Evolutionary conservation across 2,113 vertebrate genomes (phyloP).

Genomic region (Pteronura brasiliensis): DNA sequence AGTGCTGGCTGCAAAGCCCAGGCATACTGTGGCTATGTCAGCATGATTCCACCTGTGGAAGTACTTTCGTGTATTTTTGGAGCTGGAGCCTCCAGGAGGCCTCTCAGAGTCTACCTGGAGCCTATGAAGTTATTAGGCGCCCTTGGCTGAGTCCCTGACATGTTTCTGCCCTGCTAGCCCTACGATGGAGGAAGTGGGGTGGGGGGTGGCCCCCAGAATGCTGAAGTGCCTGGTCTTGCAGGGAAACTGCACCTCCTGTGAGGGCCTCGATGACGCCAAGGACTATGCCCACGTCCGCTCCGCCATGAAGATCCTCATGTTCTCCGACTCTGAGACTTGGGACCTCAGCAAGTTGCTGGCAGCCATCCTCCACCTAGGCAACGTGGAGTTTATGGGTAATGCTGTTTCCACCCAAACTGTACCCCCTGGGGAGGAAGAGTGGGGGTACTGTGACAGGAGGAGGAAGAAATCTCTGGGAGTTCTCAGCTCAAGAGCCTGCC

Average conservation of each 20-base stretch:
- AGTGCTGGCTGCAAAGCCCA: not conserved
- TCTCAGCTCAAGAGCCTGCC: not conserved
- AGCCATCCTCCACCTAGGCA: constrained; percentile 94
- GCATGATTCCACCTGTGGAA: not conserved
- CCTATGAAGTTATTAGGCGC: not conserved
- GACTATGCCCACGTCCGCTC: constrained; percentile 94
- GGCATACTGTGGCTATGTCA: not conserved
- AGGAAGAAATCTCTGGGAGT: not conserved
- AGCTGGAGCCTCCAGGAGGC: not conserved
- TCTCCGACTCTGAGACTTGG: constrained; percentile 92
- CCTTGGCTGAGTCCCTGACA: not conserved
- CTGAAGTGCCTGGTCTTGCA: constrained; percentile 57
- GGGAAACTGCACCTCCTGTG: constrained; percentile 92
- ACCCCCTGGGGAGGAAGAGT: not conserved
- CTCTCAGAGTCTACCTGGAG: not conserved
- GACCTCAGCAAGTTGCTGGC: constrained; percentile 94
- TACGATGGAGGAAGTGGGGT: not conserved
- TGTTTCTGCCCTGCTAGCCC: not conserved
- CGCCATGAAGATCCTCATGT: constrained; percentile 95
- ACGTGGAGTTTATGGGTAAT: constrained; percentile 91
- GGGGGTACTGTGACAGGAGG: not conserved
- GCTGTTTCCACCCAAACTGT: not conserved
- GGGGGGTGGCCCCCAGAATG: rapidly evolving
- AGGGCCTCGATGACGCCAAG: constrained; percentile 88
- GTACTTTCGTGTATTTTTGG: not conserved